Conservation (phyloP, 2,888 invertebrate species). For the Scaeva pyrastri region DNA sequence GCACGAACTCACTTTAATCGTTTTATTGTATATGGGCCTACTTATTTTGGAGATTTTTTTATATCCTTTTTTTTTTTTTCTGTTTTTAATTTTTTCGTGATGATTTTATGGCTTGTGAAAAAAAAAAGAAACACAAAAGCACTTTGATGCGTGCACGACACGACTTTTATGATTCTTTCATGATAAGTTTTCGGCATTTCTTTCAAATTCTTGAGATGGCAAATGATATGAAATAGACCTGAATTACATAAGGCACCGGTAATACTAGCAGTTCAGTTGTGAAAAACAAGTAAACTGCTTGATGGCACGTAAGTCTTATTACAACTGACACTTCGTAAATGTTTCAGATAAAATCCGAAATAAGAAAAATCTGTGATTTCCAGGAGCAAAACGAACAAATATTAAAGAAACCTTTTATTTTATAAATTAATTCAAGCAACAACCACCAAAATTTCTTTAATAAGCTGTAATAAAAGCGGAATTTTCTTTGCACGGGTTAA, state of each 20-base stretch:
- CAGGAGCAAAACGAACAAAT: no score
- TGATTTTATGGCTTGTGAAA: conserved; percentile 9
- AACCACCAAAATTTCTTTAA: no score
- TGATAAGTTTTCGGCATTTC: conserved; percentile 12
- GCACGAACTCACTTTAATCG: conserved; percentile 43
- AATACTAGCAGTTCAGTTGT: neutral
- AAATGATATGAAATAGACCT: conserved; percentile 38
- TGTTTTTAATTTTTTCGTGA: neutral
- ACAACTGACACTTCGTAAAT: neutral
- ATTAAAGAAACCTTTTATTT: no score
- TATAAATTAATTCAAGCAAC: no score
- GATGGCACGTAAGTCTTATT: conserved; percentile 16
- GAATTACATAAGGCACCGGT: conserved; percentile 28
- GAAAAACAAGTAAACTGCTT: conserved; percentile 16
- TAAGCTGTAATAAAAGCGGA: no score
- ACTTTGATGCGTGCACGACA: neutral
- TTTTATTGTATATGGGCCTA: conserved; percentile 35
- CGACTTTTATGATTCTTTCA: conserved; percentile 22
- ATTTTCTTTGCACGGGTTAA: no score
- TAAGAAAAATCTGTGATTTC: no score
- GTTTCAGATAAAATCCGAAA: no score
- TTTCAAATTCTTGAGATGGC: conserved; percentile 2
- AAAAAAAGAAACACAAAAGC: neutral
- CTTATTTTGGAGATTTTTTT: conserved; percentile 16
- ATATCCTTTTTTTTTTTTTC: neutral